Base-by-base conservation (phyloP, 2,888 invertebrate genomes). In the Drosophila affinis region DNA sequence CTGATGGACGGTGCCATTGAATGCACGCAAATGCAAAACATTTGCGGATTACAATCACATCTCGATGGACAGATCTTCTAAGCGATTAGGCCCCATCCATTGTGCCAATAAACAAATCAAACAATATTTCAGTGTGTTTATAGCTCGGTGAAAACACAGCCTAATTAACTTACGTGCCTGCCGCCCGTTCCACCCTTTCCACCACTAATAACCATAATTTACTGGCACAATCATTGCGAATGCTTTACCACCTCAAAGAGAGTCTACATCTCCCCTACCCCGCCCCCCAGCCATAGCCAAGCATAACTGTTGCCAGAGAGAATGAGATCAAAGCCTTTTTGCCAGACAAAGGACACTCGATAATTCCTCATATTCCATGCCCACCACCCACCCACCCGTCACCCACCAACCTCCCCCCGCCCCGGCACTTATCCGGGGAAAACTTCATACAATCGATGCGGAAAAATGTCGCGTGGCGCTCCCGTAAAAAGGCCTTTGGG, bases 391-490 rank as follows among this genome's bases (percentile, higher is more conserved):
- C 21, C 21, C 21, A 21, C 21, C 18, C 18, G 1, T 18, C 18
- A 18, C 18, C 18, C n/a, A n/a, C n/a, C n/a, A n/a, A n/a, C n/a
- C n/a, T n/a, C n/a, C n/a, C 21, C 2, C 3, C 21, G 27, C 56
- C 44, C 32, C 49, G 51, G 9, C n/a, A 47, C 27, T 46, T 49
- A 17, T 44, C 18, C 18, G 3, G 7, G 39, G 39, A 39, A 39
- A 45, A 29, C 44, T 18, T 34, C 27, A 45, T 51, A 58, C 72
- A 73, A 78, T 84, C 73, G 74, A 72, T 71, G 79, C 81, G 79
- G 74, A 83, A 85, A 88, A 84, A 84, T 87, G 85, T 85, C 89
- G 82, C 85, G 85, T 85, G 89, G 89, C 89, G 70, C 48, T 67
- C 76, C 69, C 79, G 81, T 49, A 17, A 72, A 79, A 81, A 84